These are phyloP conservation scores for Diachrysia chrysitis DNA, from an alignment of 2,888 invertebrate genomes.

Conservation along the genomic window DNA sequence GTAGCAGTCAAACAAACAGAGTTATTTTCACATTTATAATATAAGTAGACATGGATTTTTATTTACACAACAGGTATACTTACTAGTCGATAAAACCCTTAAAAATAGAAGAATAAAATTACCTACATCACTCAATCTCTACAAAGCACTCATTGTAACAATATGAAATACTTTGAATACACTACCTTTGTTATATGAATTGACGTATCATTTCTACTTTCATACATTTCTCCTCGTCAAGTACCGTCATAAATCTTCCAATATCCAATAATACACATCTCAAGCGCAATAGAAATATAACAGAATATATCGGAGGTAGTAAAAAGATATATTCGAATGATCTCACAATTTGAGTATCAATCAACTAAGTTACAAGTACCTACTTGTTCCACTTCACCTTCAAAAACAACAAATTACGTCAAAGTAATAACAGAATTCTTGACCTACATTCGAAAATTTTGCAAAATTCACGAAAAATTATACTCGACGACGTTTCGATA, in stretches of 20 bases:
- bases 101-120: too few species aligned
- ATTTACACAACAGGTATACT: too few species aligned
- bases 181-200: background rate
- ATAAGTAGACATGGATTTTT: too few species aligned
- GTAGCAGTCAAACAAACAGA: too few species aligned
- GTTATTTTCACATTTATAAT: too few species aligned
- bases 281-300: background rate
- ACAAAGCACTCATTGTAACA: background rate
- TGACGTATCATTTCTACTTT: background rate
- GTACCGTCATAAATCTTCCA: background rate
- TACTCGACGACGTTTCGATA: slow-evolving; percentile 9
- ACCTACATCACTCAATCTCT: background rate
- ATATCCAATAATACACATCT: slow-evolving; percentile 1
- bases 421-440: slow-evolving; percentile 14
- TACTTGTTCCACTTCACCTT: slow-evolving; percentile 3
- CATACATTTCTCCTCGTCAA: background rate
- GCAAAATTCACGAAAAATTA: slow-evolving; percentile 24
- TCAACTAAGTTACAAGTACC: slow-evolving; percentile 12
- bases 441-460: slow-evolving; percentile 22
- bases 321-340: background rate
- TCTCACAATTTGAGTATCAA: slow-evolving; percentile 7
- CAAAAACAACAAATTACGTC: background rate
- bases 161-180: background rate
- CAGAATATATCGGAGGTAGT: background rate
- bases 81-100: too few species aligned